Evolutionary conservation across 1,140 invertebrate genomes (phyloP).

Genomic region (Drosophila aff.): DNA sequence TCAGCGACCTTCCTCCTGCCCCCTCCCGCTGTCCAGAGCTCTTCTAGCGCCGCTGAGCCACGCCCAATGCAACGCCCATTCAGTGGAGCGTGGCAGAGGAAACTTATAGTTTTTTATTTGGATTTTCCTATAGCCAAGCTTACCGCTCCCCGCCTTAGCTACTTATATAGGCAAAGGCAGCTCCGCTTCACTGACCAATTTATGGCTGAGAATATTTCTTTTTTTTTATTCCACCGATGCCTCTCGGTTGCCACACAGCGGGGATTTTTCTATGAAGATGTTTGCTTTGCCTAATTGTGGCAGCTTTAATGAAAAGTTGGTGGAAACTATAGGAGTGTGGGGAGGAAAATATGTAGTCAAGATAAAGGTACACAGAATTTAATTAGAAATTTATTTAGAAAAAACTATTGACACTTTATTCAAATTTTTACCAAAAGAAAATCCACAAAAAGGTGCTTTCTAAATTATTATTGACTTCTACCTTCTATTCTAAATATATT

Average conservation of each 20-base stretch:
- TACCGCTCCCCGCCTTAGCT: conserved; percentile 36
- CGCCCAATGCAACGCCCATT: conserved; percentile 65
- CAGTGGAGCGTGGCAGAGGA: conserved; percentile 72
- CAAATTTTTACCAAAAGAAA: background rate
- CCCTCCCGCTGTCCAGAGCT: background rate
- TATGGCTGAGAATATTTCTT: conserved; percentile 64
- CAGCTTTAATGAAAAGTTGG: conserved; percentile 4
- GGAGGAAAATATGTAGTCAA: background rate
- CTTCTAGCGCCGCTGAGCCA: conserved; percentile 64
- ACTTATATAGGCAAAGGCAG: conserved; percentile 61
- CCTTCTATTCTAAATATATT: too few relatives aligned
- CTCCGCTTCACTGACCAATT: conserved; percentile 75
- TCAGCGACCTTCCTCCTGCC: conserved; percentile 70
- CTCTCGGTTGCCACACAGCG: conserved; percentile 48
- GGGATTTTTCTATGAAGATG: conserved; percentile 57
- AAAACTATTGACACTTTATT: background rate
- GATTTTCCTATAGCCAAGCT: conserved; percentile 17
- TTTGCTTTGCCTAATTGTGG: conserved; percentile 47
- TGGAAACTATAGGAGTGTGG: background rate
- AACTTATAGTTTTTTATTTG: conserved; percentile 33
- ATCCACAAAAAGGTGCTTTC: background rate
- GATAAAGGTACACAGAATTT: too few relatives aligned
- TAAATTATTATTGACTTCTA: background rate
- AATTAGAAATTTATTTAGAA: background rate
- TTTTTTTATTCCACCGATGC: background rate